These are phyloP conservation scores for Sinocyclocheilus maitianheensis DNA, from an alignment of 2,113 vertebrate species.

Conservation along the genomic window DNA sequence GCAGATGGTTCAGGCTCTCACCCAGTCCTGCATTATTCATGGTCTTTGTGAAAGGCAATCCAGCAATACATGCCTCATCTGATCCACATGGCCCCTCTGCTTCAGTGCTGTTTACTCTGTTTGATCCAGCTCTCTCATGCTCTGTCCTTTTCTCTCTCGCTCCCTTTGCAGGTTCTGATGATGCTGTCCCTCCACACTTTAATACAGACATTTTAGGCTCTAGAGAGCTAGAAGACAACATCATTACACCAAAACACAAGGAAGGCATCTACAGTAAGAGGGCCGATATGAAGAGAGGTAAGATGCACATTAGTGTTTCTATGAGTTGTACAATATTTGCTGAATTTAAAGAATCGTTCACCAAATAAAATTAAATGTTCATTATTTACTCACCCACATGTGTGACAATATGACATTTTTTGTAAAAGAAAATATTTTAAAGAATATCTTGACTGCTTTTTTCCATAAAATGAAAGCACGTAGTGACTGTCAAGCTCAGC, in stretches of 20 bases:
- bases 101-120: background rate
- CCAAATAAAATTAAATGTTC: background rate
- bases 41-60: slow-evolving; percentile 46
- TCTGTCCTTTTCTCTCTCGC: background rate
- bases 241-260: slow-evolving; percentile 64
- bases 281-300: slow-evolving; percentile 39
- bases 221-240: slow-evolving; percentile 55
- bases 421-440: no score
- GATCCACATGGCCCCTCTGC: slow-evolving; percentile 4
- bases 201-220: slow-evolving; percentile 66
- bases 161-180: slow-evolving; percentile 79
- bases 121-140: slow-evolving; percentile 11
- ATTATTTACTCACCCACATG: background rate
- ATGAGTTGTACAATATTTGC: background rate
- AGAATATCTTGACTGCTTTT: no score
- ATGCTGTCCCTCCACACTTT: slow-evolving; percentile 77
- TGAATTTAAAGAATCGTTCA: slow-evolving; percentile 19
- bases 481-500: no score
- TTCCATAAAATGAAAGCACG: no score
- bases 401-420: background rate
- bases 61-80: slow-evolving; percentile 29
- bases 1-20: slow-evolving; percentile 35
- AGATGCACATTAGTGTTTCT: background rate
- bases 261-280: slow-evolving; percentile 80
- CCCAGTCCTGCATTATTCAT: slow-evolving; percentile 52